phyloP scores from a whole-genome alignment of 2,888 invertebrate genomes.

The Phragmatobia fuliginosa region DNA sequence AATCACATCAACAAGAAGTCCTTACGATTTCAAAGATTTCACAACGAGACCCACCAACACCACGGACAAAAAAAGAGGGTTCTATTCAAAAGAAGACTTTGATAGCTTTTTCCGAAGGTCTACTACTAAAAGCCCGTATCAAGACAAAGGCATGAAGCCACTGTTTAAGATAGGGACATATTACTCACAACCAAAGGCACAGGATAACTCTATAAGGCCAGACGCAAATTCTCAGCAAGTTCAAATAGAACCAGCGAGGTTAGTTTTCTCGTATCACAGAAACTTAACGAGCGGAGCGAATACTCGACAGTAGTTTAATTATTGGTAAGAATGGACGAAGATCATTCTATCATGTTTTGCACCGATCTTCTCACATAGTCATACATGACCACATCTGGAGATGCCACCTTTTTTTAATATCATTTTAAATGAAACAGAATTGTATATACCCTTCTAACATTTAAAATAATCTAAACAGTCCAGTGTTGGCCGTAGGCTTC shows the following conservation, averaged over 20 bases:
- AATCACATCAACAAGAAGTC: slow-evolving; percentile 84
- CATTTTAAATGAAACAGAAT: neutral
- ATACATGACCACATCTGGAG: slow-evolving; percentile 25
- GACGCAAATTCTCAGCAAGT: slow-evolving; percentile 83
- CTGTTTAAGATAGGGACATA: slow-evolving; percentile 82
- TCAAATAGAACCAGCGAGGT: slow-evolving; percentile 80
- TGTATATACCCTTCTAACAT: neutral
- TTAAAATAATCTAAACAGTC: neutral
- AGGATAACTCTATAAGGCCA: slow-evolving; percentile 80
- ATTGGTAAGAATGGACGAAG: slow-evolving; percentile 75
- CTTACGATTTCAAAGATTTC: slow-evolving; percentile 85
- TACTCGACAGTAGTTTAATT: slow-evolving; percentile 69
- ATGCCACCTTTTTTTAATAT: slow-evolving; percentile 11
- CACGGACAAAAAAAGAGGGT: slow-evolving; percentile 69
- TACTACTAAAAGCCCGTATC: slow-evolving; percentile 85
- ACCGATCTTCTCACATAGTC: slow-evolving; percentile 53
- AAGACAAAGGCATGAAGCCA: slow-evolving; percentile 73
- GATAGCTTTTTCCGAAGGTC: slow-evolving; percentile 72
- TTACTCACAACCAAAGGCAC: slow-evolving; percentile 79
- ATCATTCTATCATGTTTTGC: slow-evolving; percentile 58
- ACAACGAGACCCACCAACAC: slow-evolving; percentile 69
- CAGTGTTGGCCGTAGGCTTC: neutral
- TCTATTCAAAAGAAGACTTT: slow-evolving; percentile 75
- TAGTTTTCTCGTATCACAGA: slow-evolving; percentile 75
- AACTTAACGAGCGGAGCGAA: slow-evolving; percentile 74